Conservation (phyloP, 2,797 vertebrate genomes). For the Pseudomugil gertrudae region DNA sequence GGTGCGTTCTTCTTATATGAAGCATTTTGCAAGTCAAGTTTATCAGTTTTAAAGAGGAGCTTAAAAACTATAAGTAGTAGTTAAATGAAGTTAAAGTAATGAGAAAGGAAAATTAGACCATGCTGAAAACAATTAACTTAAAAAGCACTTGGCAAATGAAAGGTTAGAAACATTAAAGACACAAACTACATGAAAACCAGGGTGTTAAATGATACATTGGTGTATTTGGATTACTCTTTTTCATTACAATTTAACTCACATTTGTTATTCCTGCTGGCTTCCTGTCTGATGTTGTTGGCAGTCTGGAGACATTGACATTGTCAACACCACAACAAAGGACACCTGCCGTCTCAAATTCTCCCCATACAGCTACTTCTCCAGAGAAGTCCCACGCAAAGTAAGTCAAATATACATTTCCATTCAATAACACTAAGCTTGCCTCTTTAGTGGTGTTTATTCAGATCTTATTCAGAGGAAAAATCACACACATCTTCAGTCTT, state of each 20-base stretch:
- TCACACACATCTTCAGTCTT: not conserved
- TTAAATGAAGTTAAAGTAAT: not conserved
- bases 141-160: not conserved
- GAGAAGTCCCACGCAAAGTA: constrained; percentile 93
- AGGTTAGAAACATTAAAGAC: not conserved
- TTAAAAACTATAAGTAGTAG: too few species aligned
- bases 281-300: constrained; percentile 65
- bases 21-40: not conserved
- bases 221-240: not conserved
- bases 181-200: not conserved
- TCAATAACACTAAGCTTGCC: not conserved
- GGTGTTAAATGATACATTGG: not conserved
- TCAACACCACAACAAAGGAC: constrained; percentile 92
- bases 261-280: constrained; percentile 19
- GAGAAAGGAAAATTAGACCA: not conserved
- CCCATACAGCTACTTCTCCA: constrained; percentile 97
- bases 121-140: not conserved
- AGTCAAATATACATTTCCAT: constrained; percentile 20
- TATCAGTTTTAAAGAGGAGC: not conserved
- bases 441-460: constrained; percentile 2
- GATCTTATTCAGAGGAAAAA: too few species aligned
- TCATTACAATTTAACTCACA: constrained; percentile 5
- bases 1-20: constrained; percentile 72
- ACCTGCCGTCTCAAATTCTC: constrained; percentile 95
- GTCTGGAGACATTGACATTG: constrained; percentile 97